Evolutionary conservation across 2,113 vertebrate species (phyloP).

Genomic region (Caracal caracal): DNA sequence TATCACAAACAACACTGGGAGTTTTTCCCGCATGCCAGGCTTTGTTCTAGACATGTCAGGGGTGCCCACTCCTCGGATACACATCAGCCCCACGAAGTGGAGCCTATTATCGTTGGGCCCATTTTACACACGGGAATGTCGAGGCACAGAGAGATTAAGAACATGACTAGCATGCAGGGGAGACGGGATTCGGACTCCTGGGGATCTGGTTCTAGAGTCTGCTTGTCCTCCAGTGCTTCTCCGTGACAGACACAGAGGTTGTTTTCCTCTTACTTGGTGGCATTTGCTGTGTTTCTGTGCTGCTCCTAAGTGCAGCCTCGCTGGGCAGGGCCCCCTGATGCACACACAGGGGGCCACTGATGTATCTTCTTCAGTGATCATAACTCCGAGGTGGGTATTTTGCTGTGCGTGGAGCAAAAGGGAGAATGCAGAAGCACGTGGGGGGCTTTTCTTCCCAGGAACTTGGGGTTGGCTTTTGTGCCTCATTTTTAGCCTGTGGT

Average conservation of each 20-base stretch:
- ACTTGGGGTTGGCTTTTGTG: neutral
- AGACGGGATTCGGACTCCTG: neutral
- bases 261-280: neutral
- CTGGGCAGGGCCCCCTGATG: neutral
- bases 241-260: neutral
- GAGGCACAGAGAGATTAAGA: neutral
- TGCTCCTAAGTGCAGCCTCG: neutral
- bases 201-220: neutral
- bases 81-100: neutral
- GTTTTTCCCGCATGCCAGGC: neutral
- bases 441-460: neutral
- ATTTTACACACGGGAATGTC: neutral
- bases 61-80: neutral
- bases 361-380: neutral
- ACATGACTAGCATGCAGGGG: neutral
- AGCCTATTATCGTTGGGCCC: neutral
- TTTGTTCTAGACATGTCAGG: too few relatives aligned
- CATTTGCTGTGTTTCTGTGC: neutral
- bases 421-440: neutral
- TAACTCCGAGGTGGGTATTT: neutral
- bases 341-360: rapidly evolving
- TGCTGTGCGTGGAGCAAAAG: neutral
- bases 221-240: too few relatives aligned
- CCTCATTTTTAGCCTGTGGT: neutral
- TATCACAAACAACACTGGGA: rapidly evolving